Conservation (phyloP, 2,888 invertebrate genomes). For the Anoplius nigerrimus region DNA sequence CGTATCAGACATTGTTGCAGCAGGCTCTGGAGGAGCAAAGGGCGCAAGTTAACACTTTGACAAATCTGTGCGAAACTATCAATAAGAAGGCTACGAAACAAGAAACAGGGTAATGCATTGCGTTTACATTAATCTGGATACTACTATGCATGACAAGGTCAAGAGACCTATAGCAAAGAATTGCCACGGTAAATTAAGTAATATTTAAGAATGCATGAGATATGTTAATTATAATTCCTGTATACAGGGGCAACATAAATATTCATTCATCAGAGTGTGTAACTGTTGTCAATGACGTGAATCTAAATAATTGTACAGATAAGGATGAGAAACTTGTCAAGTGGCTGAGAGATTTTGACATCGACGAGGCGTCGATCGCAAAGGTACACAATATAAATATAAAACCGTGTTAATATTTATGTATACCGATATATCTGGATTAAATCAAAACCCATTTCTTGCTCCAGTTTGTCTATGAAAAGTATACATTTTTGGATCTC, state of each 20-base stretch:
- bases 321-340: slow-evolving; percentile 79
- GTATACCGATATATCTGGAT: background rate
- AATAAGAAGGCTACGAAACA: slow-evolving; percentile 59
- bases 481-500: slow-evolving; percentile 88
- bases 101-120: slow-evolving; percentile 60
- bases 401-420: slow-evolving; percentile 1
- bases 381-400: slow-evolving; percentile 73
- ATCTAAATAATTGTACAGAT: slow-evolving; percentile 56
- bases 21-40: slow-evolving; percentile 84
- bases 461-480: slow-evolving; percentile 81
- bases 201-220: slow-evolving; percentile 13
- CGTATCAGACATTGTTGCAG: slow-evolving; percentile 83
- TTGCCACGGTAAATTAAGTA: too few relatives aligned
- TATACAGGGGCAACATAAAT: slow-evolving; percentile 43
- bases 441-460: slow-evolving; percentile 14
- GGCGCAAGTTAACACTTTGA: slow-evolving; percentile 79
- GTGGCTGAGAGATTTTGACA: slow-evolving; percentile 84
- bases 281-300: slow-evolving; percentile 68
- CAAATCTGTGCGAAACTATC: slow-evolving; percentile 73
- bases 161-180: background rate
- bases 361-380: slow-evolving; percentile 82
- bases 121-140: slow-evolving; percentile 7
- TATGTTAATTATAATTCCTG: too few relatives aligned
- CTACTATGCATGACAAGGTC: too few relatives aligned
- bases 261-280: slow-evolving; percentile 56